A percentile compares a stretch with the other conserved stretches of the same genome.
Conservation (phyloP, 2,888 invertebrate species). For the Ellobium chinense region DNA sequence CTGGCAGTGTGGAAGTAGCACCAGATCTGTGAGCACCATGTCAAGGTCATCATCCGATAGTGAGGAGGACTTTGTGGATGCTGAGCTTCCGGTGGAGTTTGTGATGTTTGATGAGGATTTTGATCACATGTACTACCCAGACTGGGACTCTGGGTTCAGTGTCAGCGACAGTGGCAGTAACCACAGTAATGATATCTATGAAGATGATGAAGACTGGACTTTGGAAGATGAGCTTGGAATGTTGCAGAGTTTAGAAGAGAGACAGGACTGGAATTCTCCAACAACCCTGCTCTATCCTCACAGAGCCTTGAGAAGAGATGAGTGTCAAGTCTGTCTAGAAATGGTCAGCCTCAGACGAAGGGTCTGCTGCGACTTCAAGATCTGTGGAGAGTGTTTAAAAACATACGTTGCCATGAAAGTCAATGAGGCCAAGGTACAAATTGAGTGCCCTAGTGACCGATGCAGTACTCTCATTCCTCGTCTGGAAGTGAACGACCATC, state of each 20-base stretch:
- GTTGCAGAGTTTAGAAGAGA: neutral
- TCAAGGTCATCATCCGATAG: neutral
- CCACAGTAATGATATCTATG: neutral
- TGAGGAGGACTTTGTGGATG: slow-evolving; percentile 16
- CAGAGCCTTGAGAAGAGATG: slow-evolving; percentile 49
- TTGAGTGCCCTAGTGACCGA: slow-evolving; percentile 73
- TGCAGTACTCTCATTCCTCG: slow-evolving; percentile 73
- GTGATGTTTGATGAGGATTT: neutral
- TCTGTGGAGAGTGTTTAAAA: slow-evolving; percentile 75
- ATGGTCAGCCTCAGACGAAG: slow-evolving; percentile 62
- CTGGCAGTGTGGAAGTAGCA: slow-evolving; percentile 7
- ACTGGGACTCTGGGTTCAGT: slow-evolving; percentile 19
- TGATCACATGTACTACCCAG: neutral
- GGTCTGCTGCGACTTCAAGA: slow-evolving; percentile 75
- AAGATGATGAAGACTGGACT: neutral
- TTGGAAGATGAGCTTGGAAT: neutral
- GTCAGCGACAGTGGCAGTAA: neutral
- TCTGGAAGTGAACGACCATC: slow-evolving; percentile 75
- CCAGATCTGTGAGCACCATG: neutral
- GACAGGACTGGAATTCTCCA: too few species aligned
- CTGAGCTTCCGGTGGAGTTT: neutral
- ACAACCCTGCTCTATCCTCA: slow-evolving; percentile 51
- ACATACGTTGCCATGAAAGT: slow-evolving; percentile 72
- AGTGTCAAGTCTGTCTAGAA: slow-evolving; percentile 75
- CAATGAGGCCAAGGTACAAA: slow-evolving; percentile 69